These are phyloP conservation scores for Chinchilla lanigera DNA, from an alignment of 2,113 vertebrate species.

Conservation along the genomic window DNA sequence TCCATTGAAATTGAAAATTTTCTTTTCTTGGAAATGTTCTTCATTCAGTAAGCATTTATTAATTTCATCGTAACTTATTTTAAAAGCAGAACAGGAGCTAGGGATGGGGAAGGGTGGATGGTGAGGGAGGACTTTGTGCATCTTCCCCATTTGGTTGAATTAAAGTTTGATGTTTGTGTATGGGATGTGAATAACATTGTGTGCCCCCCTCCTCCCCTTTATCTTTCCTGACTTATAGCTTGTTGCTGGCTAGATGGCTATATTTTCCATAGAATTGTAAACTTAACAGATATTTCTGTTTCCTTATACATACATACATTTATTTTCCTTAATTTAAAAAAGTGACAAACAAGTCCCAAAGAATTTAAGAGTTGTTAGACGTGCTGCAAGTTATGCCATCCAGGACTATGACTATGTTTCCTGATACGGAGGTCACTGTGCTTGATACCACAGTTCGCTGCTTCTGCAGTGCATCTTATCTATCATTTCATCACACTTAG, in stretches of 20 bases:
- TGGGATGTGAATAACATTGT: neutral
- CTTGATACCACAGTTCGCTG: neutral
- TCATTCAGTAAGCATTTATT: neutral
- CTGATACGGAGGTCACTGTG: fast-evolving
- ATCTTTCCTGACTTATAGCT: slow-evolving; percentile 24
- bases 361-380: neutral
- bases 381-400: fast-evolving
- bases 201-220: neutral
- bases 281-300: neutral
- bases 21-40: neutral
- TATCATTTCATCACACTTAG: neutral
- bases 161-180: neutral
- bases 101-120: neutral
- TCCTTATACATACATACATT: neutral
- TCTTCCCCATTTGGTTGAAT: neutral
- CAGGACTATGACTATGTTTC: fast-evolving
- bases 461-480: neutral
- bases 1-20: neutral
- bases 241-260: neutral
- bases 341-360: neutral
- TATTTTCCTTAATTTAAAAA: neutral
- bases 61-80: neutral
- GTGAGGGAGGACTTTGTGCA: neutral
- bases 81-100: neutral
- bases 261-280: slow-evolving; percentile 18